Conservation (phyloP, 2,888 invertebrate species). For the Rhimphoctona megacephalus region DNA sequence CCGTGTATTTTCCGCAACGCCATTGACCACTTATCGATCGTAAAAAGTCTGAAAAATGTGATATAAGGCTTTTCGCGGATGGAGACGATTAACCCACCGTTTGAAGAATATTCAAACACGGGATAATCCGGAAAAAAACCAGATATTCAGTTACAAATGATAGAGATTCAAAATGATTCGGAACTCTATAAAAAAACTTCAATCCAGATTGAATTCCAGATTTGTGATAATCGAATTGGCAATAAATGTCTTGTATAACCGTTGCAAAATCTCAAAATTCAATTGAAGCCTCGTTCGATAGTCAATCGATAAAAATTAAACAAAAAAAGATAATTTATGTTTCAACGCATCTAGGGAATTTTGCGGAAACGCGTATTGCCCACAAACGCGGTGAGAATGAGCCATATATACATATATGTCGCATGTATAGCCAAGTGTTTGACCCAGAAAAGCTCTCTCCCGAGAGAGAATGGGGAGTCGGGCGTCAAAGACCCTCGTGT, state of each 20-base stretch:
- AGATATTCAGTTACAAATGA: too few species aligned
- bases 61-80: not conserved
- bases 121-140: too few species aligned
- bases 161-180: not conserved
- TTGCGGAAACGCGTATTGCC: not conserved
- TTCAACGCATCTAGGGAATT: not conserved
- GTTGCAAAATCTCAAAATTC: not conserved
- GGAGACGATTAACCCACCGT: too few species aligned
- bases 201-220: not conserved
- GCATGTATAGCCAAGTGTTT: slow-evolving; percentile 13
- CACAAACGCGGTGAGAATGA: not conserved
- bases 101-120: too few species aligned
- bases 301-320: not conserved
- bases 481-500: slow-evolving; percentile 66
- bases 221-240: not conserved
- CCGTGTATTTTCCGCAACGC: too few species aligned
- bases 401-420: not conserved
- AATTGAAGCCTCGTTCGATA: not conserved
- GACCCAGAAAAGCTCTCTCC: slow-evolving; percentile 55
- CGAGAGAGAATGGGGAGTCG: slow-evolving; percentile 36
- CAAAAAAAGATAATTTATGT: not conserved
- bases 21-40: not conserved
- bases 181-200: not conserved
- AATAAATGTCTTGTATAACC: not conserved
- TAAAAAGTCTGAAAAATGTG: not conserved